Evolutionary conservation across 2,113 vertebrate genomes (phyloP).

Genomic region (Coracopsis vasa): DNA sequence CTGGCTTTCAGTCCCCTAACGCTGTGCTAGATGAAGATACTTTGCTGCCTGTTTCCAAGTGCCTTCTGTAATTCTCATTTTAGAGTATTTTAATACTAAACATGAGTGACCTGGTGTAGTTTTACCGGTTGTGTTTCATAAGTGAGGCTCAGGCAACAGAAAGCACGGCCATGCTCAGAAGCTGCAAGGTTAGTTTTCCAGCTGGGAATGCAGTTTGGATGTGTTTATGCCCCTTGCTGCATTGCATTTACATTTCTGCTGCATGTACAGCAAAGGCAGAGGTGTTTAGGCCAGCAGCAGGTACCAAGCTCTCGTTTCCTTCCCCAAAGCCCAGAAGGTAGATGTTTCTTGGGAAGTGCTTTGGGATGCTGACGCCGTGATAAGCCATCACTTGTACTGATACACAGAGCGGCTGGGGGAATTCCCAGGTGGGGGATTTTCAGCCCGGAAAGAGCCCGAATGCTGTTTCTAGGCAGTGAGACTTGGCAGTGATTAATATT

Average conservation of each 20-base stretch:
- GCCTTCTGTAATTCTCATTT: not conserved
- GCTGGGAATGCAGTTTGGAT: not conserved
- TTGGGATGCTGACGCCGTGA: fast-evolving
- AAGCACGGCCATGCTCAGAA: not conserved
- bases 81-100: not conserved
- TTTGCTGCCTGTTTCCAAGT: not conserved
- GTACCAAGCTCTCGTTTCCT: not conserved
- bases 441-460: not conserved
- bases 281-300: fast-evolving
- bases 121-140: not conserved
- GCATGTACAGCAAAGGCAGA: fast-evolving
- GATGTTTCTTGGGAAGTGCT: not conserved
- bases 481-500: not conserved
- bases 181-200: not conserved
- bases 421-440: not conserved
- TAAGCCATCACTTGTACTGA: not conserved
- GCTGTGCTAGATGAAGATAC: not conserved
- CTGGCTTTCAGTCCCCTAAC: not conserved
- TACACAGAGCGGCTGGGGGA: not conserved
- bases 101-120: fast-evolving
- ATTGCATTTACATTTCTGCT: not conserved
- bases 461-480: not conserved
- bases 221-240: not conserved
- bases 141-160: not conserved
- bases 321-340: not conserved